Percentiles rank a stretch among this genome's conserved stretches.
These are phyloP conservation scores for Scylla paramamosain DNA, from an alignment of 1,140 invertebrate genomes.

Conservation along the genomic window DNA sequence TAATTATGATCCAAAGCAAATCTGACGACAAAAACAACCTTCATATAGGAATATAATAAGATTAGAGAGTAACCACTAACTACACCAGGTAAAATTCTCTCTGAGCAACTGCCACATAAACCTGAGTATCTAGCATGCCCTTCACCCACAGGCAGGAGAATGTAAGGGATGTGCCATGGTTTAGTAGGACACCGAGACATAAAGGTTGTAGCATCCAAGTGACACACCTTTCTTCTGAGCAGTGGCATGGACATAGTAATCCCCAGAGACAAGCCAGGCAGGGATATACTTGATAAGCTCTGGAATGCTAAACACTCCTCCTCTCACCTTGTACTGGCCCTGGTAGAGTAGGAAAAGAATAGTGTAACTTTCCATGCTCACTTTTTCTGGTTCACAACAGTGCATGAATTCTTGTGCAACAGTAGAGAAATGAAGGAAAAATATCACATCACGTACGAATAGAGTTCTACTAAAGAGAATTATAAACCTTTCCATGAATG, in stretches of 20 bases:
- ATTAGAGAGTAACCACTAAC: not conserved
- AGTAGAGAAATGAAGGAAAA: not conserved
- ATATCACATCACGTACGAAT: not conserved
- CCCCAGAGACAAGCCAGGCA: slow-evolving; percentile 47
- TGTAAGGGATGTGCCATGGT: not conserved
- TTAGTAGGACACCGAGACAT: slow-evolving; percentile 31
- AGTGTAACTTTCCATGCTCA: too few species aligned
- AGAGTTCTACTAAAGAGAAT: too few species aligned
- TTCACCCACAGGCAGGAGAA: not conserved
- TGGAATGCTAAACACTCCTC: slow-evolving; percentile 42
- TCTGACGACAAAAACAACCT: not conserved
- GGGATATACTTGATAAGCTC: not conserved
- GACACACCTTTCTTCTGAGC: not conserved
- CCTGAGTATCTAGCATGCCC: not conserved
- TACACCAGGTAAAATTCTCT: not conserved
- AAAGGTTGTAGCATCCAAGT: slow-evolving; percentile 48
- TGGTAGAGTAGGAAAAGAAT: not conserved
- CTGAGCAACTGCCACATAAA: too few species aligned
- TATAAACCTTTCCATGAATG: too few species aligned
- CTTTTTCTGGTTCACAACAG: too few species aligned
- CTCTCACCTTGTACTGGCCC: slow-evolving; percentile 50
- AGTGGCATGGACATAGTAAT: slow-evolving; percentile 40
- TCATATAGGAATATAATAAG: not conserved
- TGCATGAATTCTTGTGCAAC: not conserved
- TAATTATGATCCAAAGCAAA: not conserved